Evolutionary conservation across 2,888 invertebrate genomes (phyloP), one percentile per base, ranked within the genome.

Genomic region (Hydrotaea cyrtoneurina): DNA sequence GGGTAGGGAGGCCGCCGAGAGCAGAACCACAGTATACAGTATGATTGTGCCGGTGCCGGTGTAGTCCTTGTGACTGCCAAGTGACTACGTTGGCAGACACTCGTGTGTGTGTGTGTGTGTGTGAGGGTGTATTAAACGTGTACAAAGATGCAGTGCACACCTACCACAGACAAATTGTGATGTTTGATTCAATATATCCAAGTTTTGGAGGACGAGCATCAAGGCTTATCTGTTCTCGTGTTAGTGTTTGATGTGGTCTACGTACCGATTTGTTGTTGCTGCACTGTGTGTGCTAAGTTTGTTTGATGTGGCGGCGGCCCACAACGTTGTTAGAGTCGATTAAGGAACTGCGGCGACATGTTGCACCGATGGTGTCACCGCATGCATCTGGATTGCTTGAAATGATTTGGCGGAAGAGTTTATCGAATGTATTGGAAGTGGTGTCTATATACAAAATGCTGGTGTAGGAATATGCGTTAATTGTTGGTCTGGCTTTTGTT

Each of bases 161-260:
- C 21, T 55, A 17, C 4, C 21, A 59, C 59, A 15, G 59, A 8
- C 13, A 59, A 26, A 23, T 59, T 50, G 50, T 50, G 50, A 50
- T 50, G 15, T 50, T 13, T 50, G n/a, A 50, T 50, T 50, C 4
- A 1, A 43, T 43, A 13, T 11, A 43, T 43, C 43, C 2, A 7
- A 8, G 50, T 8, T 50, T 50, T 0, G 50, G 50, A 50, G 50
- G n/a, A 50, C 3, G n/a, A n/a, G 50, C n/a, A n/a, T 15, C 50
- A 4, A 7, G 5, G 15, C 50, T 7, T 4, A n/a, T 50, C 50
- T 50, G 1, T 3, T 50, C n/a, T 50, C 59, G 26, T 26, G 26
- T 55, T 21, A 21, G 19, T 31, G 31, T 31, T 31, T 72, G 72
- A 43, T 59, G 71, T 78, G 69, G 57, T 78, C 55, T 78, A 71